A percentile compares a stretch with the other conserved stretches of the same genome.
Evolutionary conservation across 1,140 invertebrate species (phyloP).

Genomic region (Drosophila punjabiensis): DNA sequence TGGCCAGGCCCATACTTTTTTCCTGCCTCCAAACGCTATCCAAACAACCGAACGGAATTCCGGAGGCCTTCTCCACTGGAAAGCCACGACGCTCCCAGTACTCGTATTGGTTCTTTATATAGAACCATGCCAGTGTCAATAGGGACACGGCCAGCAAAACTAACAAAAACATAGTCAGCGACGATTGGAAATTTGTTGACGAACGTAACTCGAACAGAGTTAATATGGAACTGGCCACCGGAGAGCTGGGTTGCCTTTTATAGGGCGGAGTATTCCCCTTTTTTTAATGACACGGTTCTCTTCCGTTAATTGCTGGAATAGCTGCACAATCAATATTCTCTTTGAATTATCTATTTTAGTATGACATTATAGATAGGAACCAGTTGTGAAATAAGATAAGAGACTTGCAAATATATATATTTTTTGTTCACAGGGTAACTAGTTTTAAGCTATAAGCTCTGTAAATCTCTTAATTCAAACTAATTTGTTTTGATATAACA

Average conservation of each 20-base stretch:
- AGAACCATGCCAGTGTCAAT: constrained; percentile 58
- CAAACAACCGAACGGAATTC: constrained; percentile 75
- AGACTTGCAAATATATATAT: neutral
- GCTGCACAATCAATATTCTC: neutral
- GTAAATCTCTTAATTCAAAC: neutral
- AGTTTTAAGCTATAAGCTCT: neutral
- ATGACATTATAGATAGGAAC: neutral
- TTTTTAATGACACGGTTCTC: neutral
- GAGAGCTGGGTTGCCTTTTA: neutral
- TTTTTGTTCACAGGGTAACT: neutral
- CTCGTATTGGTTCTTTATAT: constrained; percentile 61
- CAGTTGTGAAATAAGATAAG: constrained; percentile 3
- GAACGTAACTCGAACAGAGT: constrained; percentile 20
- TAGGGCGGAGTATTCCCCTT: neutral
- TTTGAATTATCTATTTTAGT: neutral
- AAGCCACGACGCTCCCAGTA: constrained; percentile 69
- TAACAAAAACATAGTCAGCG: constrained; percentile 46
- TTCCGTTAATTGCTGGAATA: neutral
- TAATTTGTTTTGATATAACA: neutral
- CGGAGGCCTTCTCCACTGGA: constrained; percentile 46
- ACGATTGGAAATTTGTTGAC: neutral
- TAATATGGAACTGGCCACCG: constrained; percentile 2
- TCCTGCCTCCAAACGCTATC: constrained; percentile 51
- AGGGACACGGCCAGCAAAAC: constrained; percentile 39
- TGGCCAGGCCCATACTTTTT: constrained; percentile 67